These are phyloP conservation scores for Laticauda colubrina DNA, from an alignment of 2,113 vertebrate genomes.

Conservation along the genomic window DNA sequence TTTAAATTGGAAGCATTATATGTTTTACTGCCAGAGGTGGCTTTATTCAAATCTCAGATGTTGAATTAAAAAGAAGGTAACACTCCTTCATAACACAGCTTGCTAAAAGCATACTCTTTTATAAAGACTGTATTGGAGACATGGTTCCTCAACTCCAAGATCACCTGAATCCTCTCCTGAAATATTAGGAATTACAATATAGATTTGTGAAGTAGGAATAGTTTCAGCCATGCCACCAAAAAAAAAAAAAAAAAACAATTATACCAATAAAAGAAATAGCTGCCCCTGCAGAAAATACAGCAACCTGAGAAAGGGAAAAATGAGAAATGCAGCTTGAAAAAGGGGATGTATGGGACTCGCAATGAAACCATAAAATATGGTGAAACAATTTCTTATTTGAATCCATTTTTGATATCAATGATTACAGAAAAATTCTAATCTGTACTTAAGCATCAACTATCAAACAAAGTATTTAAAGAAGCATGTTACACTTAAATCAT, in stretches of 20 bases:
- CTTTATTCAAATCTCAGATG: conserved; percentile 49
- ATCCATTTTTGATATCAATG: background rate
- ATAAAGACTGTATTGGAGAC: conserved; percentile 47
- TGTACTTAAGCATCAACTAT: background rate
- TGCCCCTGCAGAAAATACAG: conserved; percentile 40
- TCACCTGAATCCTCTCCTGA: conserved; percentile 60
- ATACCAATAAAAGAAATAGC: conserved; percentile 31
- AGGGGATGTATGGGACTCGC: conserved; percentile 38
- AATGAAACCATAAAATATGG: conserved; percentile 41
- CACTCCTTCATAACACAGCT: conserved; percentile 19
- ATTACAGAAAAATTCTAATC: background rate
- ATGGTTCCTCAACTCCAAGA: conserved; percentile 36
- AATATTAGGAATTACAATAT: conserved; percentile 51
- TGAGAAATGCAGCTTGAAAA: conserved; percentile 23
- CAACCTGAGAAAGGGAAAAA: background rate
- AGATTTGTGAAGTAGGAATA: conserved; percentile 52
- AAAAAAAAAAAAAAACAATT: conserved; percentile 8
- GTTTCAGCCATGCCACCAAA: conserved; percentile 34
- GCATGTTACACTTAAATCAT: background rate
- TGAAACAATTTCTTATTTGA: conserved; percentile 37
- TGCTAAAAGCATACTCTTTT: conserved; percentile 54
- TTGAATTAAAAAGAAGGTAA: conserved; percentile 38
- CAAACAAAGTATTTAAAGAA: background rate
- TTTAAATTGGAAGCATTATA: conserved; percentile 36
- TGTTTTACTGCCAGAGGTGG: conserved; percentile 17